phyloP scores from a whole-genome alignment of 2,113 vertebrate genomes.

The Antigone vipio region DNA sequence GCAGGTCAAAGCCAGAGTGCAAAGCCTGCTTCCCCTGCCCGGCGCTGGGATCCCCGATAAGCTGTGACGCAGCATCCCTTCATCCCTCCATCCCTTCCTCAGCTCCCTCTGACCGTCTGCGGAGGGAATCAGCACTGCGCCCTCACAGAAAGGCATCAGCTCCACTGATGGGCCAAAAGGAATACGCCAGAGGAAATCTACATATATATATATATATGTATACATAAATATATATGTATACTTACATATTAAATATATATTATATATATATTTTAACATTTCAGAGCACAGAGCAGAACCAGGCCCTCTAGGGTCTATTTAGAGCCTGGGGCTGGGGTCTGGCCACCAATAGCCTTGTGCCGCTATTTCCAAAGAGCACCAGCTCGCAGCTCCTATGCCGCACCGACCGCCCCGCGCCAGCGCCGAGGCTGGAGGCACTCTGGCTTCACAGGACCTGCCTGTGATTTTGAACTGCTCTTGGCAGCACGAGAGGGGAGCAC shows the following conservation, averaged over 20 bases:
- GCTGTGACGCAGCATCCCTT: neutral
- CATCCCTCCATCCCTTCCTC: neutral
- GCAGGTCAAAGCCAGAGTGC: neutral
- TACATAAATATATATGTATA: too few species aligned
- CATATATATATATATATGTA: accelerated
- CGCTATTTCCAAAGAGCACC: neutral
- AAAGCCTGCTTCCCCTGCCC: neutral
- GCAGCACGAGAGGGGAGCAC: neutral
- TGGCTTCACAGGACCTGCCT: neutral
- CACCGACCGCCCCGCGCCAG: accelerated
- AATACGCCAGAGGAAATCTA: neutral
- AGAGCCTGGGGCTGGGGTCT: neutral
- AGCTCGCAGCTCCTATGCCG: neutral
- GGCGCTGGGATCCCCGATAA: neutral
- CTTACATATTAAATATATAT: neutral
- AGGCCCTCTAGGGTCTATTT: neutral
- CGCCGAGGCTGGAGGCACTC: accelerated
- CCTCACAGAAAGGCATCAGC: neutral
- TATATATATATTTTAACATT: neutral
- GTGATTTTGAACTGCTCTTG: neutral
- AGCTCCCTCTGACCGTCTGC: neutral
- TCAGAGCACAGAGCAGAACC: neutral
- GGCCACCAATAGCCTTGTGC: neutral
- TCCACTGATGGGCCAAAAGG: neutral
- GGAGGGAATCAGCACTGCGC: neutral